Percentiles rank a stretch among this genome's conserved stretches.
Conservation (phyloP, 2,888 invertebrate species). For the Dryobota labecula region DNA sequence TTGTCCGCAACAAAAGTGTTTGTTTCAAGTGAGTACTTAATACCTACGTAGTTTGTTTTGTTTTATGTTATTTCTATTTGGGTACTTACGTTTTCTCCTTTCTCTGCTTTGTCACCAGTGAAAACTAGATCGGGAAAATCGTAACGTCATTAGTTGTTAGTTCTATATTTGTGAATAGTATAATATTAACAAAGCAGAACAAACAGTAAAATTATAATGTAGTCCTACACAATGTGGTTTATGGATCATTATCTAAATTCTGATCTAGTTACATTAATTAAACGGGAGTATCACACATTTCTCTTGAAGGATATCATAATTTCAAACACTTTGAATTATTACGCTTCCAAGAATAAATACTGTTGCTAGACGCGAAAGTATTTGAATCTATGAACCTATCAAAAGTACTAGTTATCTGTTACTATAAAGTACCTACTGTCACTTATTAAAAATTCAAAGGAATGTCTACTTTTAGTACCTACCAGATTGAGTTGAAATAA, state of each 20-base stretch:
- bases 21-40: slow-evolving; percentile 66
- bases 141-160: slow-evolving; percentile 32
- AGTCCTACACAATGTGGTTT: neutral
- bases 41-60: slow-evolving; percentile 50
- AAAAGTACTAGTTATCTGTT: neutral
- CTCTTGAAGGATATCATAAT: slow-evolving; percentile 17
- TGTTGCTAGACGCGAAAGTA: neutral
- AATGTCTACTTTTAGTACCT: neutral
- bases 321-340: neutral
- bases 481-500: slow-evolving; percentile 1
- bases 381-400: neutral
- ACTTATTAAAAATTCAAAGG: neutral
- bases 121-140: slow-evolving; percentile 71
- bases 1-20: slow-evolving; percentile 65
- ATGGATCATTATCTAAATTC: neutral
- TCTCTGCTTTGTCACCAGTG: slow-evolving; percentile 79
- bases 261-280: slow-evolving; percentile 3
- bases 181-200: neutral
- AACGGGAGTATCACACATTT: neutral
- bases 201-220: neutral
- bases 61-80: slow-evolving; percentile 46
- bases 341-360: neutral
- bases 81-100: slow-evolving; percentile 77
- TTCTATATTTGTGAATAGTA: neutral
- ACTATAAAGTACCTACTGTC: no score